These are phyloP conservation scores for Hypothenemus hampei DNA, from an alignment of 1,140 invertebrate genomes.

Conservation along the genomic window DNA sequence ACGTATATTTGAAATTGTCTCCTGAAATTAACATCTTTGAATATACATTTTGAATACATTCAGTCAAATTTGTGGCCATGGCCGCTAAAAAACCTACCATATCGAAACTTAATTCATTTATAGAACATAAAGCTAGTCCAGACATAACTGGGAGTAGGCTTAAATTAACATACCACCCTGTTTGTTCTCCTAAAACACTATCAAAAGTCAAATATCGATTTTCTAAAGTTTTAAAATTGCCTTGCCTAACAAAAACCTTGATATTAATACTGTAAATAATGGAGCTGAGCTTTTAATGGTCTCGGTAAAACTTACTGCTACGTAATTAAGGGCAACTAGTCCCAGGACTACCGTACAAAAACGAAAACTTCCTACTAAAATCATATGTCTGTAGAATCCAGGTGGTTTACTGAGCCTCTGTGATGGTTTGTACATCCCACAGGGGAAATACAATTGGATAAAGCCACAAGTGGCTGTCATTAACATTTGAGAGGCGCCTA, in stretches of 20 bases:
- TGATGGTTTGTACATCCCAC: constrained; percentile 63
- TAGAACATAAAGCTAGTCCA: constrained; percentile 76
- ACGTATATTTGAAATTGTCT: constrained; percentile 76
- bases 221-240: constrained; percentile 8
- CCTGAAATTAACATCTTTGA: constrained; percentile 79
- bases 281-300: constrained; percentile 84
- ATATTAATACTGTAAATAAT: constrained; percentile 77
- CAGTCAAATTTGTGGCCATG: constrained; percentile 76
- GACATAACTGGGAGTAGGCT: constrained; percentile 82
- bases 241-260: constrained; percentile 64
- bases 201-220: neutral
- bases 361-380: constrained; percentile 69
- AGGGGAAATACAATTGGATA: constrained; percentile 72
- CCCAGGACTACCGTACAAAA: constrained; percentile 74
- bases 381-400: constrained; percentile 72
- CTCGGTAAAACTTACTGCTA: constrained; percentile 82
- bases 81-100: constrained; percentile 71
- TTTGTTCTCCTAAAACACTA: constrained; percentile 64
- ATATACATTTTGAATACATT: constrained; percentile 83
- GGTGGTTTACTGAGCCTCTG: constrained; percentile 60
- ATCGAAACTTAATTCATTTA: constrained; percentile 79
- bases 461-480: constrained; percentile 73
- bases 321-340: constrained; percentile 74
- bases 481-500: constrained; percentile 70
- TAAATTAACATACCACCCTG: constrained; percentile 70